A percentile compares a stretch with the other conserved stretches of the same genome.
These are phyloP conservation scores for Dufourea novaeangliae DNA, from an alignment of 1,140 invertebrate species.

Conservation along the genomic window DNA sequence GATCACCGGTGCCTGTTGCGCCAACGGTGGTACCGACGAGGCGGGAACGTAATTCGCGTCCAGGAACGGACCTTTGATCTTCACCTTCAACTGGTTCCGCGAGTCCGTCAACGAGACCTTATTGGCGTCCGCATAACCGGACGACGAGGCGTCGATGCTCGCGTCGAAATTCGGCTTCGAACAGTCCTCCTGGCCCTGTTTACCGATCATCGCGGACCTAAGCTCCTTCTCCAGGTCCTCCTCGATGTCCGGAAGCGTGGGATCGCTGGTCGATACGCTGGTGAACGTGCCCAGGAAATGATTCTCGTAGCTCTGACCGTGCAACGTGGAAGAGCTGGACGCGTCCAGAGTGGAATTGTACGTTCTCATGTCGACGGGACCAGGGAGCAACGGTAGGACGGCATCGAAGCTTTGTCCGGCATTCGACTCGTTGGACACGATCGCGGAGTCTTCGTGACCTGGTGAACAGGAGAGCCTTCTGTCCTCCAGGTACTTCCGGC, in stretches of 20 bases:
- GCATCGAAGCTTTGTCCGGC: constrained; percentile 80
- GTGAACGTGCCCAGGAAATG: constrained; percentile 86
- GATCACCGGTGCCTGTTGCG: constrained; percentile 82
- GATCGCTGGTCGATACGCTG: constrained; percentile 84
- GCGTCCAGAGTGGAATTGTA: constrained; percentile 84
- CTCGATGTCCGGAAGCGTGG: constrained; percentile 86
- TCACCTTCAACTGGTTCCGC: constrained; percentile 92
- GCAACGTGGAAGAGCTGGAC: constrained; percentile 81
- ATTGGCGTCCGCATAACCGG: constrained; percentile 77
- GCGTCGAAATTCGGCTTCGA: constrained; percentile 63
- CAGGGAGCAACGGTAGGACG: constrained; percentile 88
- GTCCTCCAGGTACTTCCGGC: constrained; percentile 73
- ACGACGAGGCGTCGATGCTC: constrained; percentile 53
- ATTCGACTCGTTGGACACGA: constrained; percentile 67
- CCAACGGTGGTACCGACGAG: constrained; percentile 81
- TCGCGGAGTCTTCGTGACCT: constrained; percentile 62
- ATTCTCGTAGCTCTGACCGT: constrained; percentile 83
- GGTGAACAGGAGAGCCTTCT: constrained; percentile 73
- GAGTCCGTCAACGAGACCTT: constrained; percentile 89
- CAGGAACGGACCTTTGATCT: constrained; percentile 93
- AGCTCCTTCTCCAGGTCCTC: constrained; percentile 91
- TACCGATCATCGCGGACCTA: constrained; percentile 84
- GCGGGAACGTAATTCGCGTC: constrained; percentile 87
- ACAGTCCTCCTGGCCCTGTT: constrained; percentile 80
- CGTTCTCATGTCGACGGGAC: constrained; percentile 93